A percentile compares a stretch with the other conserved stretches of the same genome.
These are phyloP conservation scores for Rhamphomyia laevipes DNA, from an alignment of 2,888 invertebrate species.

Conservation along the genomic window DNA sequence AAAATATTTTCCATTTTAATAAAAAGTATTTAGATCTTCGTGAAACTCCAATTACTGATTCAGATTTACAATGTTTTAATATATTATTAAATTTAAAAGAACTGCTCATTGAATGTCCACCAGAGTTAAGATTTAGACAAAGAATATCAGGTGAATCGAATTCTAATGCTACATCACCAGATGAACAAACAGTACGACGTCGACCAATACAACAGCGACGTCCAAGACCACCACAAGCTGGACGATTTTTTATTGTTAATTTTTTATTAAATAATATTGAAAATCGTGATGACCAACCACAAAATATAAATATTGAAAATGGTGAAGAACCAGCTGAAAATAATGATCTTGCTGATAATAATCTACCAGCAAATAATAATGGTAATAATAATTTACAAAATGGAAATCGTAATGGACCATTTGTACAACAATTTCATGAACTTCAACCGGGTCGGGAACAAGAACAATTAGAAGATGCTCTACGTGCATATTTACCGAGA, in stretches of 20 bases:
- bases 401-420: background rate
- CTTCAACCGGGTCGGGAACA: background rate
- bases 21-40: slow-evolving; percentile 43
- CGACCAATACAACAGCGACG: background rate
- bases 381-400: background rate
- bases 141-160: no score
- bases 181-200: slow-evolving; percentile 6
- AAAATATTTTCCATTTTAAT: background rate
- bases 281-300: background rate
- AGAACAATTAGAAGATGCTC: slow-evolving; percentile 2
- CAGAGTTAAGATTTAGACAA: slow-evolving; percentile 7
- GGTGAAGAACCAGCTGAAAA: background rate
- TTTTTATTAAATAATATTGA: background rate
- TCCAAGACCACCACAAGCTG: slow-evolving; percentile 1
- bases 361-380: background rate
- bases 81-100: slow-evolving; percentile 41
- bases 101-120: slow-evolving; percentile 41
- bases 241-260: slow-evolving; percentile 1
- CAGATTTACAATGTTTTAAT: slow-evolving; percentile 47
- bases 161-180: slow-evolving; percentile 11
- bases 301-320: background rate
- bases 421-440: background rate
- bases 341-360: background rate
- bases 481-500: background rate
- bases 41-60: slow-evolving; percentile 45